Evolutionary conservation across 2,797 vertebrate species (phyloP).

Genomic region (Amniataba percoides): DNA sequence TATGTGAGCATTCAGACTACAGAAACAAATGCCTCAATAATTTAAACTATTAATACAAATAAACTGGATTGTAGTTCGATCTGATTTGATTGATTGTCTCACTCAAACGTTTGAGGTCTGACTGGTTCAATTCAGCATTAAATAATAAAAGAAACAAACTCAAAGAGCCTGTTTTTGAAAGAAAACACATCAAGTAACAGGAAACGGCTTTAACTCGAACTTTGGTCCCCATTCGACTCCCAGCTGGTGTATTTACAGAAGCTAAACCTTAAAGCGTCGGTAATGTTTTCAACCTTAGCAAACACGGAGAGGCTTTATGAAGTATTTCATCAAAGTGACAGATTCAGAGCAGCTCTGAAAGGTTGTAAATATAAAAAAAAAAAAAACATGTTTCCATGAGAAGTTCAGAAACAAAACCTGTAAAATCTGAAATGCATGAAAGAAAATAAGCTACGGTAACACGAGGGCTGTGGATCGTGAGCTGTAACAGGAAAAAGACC

Average conservation of each 20-base stretch:
- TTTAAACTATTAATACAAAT: background rate
- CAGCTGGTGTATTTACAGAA: background rate
- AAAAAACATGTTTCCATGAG: background rate
- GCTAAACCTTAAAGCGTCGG: background rate
- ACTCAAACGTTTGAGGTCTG: background rate
- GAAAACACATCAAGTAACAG: no score
- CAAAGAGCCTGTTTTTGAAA: background rate
- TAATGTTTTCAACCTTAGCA: constrained; percentile 1
- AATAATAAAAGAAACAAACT: background rate
- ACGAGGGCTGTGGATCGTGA: background rate
- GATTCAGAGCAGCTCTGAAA: background rate
- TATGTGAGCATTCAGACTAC: background rate
- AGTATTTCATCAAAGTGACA: background rate
- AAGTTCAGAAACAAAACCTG: background rate
- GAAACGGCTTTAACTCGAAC: background rate
- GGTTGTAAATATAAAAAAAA: background rate
- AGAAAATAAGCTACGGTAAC: background rate
- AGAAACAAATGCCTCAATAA: background rate
- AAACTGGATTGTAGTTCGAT: background rate
- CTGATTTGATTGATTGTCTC: background rate
- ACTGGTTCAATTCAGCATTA: background rate
- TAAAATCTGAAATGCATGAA: background rate
- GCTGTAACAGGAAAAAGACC: no score
- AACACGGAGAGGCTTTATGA: constrained; percentile 11
- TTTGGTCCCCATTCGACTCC: constrained; percentile 1